These are phyloP conservation scores for Manduca sexta DNA, from an alignment of 1,140 invertebrate genomes.

Conservation along the genomic window DNA sequence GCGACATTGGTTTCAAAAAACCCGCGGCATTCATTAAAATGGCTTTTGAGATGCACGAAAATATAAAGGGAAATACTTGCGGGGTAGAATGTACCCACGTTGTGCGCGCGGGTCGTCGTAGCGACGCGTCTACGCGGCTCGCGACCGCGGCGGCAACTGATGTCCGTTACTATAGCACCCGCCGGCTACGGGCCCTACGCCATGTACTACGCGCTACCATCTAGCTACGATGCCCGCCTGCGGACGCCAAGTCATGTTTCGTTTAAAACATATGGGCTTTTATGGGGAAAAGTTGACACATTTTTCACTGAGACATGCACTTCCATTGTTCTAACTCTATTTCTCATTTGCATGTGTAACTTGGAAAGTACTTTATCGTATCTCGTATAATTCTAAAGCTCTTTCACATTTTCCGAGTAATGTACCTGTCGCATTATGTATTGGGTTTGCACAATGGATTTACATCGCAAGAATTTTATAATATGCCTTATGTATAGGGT, in stretches of 20 bases:
- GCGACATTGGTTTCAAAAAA: constrained; percentile 21
- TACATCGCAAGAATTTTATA: too few relatives aligned
- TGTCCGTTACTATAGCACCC: constrained; percentile 56
- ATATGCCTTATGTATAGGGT: not conserved
- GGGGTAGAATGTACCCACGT: constrained; percentile 1
- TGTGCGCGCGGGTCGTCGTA: constrained; percentile 20
- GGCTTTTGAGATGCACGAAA: constrained; percentile 23
- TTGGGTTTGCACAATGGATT: too few relatives aligned
- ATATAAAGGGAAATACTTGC: constrained; percentile 10
- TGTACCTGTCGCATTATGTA: too few relatives aligned
- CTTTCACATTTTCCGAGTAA: too few relatives aligned
- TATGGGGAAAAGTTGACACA: constrained; percentile 20
- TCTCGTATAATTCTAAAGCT: too few relatives aligned
- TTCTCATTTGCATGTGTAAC: too few relatives aligned
- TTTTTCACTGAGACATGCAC: constrained; percentile 4
- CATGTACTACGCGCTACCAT: constrained; percentile 28
- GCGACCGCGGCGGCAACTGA: constrained; percentile 40
- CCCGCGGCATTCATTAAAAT: constrained; percentile 40
- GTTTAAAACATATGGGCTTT: constrained; percentile 37
- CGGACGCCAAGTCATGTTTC: constrained; percentile 30
- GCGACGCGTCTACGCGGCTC: constrained; percentile 43
- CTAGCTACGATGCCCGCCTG: constrained; percentile 24
- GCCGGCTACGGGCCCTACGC: constrained; percentile 41
- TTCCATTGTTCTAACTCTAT: too few relatives aligned
- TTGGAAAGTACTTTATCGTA: too few relatives aligned